phyloP scores from a whole-genome alignment of 2,797 vertebrate species.

The Hypotaenidia okinawae region DNA sequence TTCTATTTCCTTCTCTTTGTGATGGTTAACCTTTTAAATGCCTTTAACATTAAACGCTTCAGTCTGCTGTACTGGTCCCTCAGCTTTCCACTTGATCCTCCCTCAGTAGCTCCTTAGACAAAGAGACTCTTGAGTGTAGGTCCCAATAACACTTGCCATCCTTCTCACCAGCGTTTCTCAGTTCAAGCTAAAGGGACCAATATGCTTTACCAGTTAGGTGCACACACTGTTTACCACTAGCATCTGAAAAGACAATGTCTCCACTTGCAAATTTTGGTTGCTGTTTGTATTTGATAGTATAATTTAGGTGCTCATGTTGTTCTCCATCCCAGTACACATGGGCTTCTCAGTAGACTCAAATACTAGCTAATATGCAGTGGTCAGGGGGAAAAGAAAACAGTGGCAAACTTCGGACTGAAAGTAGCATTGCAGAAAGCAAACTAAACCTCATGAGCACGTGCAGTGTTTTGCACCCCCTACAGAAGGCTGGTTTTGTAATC shows the following conservation, averaged over 20 bases:
- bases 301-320: neutral
- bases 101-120: neutral
- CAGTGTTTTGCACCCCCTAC: neutral
- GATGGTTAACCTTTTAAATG: neutral
- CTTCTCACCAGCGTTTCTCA: neutral
- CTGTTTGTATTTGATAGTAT: neutral
- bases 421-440: neutral
- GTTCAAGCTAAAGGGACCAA: neutral
- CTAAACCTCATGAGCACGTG: neutral
- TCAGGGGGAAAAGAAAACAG: neutral
- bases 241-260: neutral
- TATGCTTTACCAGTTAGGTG: neutral
- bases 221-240: neutral
- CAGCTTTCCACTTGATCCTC: neutral
- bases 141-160: neutral
- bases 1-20: neutral
- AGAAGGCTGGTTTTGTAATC: neutral
- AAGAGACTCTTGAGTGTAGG: neutral
- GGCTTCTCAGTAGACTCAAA: neutral
- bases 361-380: neutral
- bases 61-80: neutral
- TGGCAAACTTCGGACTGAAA: neutral
- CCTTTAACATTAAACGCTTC: neutral
- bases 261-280: neutral
- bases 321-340: neutral